Evolutionary conservation across 2,797 vertebrate species (phyloP), one percentile per base, ranked within the genome.

Genomic region (Gallinago solitaria): DNA sequence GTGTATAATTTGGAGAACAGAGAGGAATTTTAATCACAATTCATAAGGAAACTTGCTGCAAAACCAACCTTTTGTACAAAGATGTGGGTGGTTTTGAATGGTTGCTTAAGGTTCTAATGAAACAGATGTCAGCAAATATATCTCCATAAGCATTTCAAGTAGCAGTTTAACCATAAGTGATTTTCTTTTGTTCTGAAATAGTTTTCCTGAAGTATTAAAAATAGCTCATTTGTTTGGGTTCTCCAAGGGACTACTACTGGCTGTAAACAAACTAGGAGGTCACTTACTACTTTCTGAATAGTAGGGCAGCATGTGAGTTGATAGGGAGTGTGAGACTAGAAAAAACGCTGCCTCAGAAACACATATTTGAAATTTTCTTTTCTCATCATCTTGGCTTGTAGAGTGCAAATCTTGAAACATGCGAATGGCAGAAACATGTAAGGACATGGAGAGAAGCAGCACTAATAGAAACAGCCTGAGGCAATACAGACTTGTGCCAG

Each of bases 121-220:
- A 94, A 88, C 43, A 87, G 85, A 93, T 65, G 39, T 83, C 70
- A 93, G 35, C 65, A 94, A 75, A 83, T 74, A 71, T 77, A 75
- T 87, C 61, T 81, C 64, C 61, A 9, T 54, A 54, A 87, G 71
- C 19, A 83, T 77, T 76, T 64, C 59, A 88, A 96, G 51, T n/a
- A 51, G 14, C 16, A 33, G 17, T 57, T 63, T 56, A 78, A 70
- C 9, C 0, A 2, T 39, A 57, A 60, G 8, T 21, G 3, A 59
- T 68, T 88, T 88, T 63, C 27, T 71, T 93, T 57, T 78, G 4
- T 67, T 95, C 32, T 63, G 43, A 74, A 79, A 79, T 54, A 90
- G 6, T 83, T 89, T 74, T 70, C 30, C 37, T 50, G 48, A 59
- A 83, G 9, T 28, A 53, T 65, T 82, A 82, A 76, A 93, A 90